Evolutionary conservation across 2,113 vertebrate genomes (phyloP), one percentile per base, ranked within the genome.

Genomic region (Oncorhynchus mykiss): DNA sequence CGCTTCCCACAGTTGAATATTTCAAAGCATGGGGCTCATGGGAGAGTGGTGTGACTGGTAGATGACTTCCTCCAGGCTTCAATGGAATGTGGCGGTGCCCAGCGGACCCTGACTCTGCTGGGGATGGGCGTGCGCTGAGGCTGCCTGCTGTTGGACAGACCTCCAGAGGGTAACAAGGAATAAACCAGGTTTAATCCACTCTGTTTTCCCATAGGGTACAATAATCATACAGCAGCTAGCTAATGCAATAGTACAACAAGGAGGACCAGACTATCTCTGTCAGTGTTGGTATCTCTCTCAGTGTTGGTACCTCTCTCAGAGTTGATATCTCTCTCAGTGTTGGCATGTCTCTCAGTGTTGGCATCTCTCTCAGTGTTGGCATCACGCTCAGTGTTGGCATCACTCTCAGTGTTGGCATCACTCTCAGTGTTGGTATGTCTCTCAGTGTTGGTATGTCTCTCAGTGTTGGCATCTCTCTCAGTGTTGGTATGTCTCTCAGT

Each of bases 11-110:
- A 20, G 31, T n/a, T 70, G 20, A 48, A 48, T 70, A 48, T 70
- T 86, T 88, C 78, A 86, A 82, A 83, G 82, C 34, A 48, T 57
- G 69, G 66, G 22, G 75, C 70, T 71, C 81, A 74, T 39, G 14
- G 67, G 85, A 82, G 77, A 79, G 31, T 73, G 18, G 81, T 75
- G 64, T 8, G 57, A 66, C 81, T 70, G 9, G 67, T 76, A 81
- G 72, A 74, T 80, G 84, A 86, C 82, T 85, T 87, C 78, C 64
- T 71, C 27, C 66, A 78, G 66, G 72, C 84, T 80, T 88, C 81
- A 85, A 87, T 62, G 76, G 60, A 22, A 72, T 22, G 24, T 14
- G 6, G 65, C 0, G 4, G 25, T 70, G 16, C 51, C 67, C 64
- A 48, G 67, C 80, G 51, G 80, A 79, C 25, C 67, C 59, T 60